Percentiles rank a stretch among this genome's conserved stretches.
These are phyloP conservation scores for Castor canadensis DNA, from an alignment of 2,113 vertebrate genomes.

Conservation along the genomic window DNA sequence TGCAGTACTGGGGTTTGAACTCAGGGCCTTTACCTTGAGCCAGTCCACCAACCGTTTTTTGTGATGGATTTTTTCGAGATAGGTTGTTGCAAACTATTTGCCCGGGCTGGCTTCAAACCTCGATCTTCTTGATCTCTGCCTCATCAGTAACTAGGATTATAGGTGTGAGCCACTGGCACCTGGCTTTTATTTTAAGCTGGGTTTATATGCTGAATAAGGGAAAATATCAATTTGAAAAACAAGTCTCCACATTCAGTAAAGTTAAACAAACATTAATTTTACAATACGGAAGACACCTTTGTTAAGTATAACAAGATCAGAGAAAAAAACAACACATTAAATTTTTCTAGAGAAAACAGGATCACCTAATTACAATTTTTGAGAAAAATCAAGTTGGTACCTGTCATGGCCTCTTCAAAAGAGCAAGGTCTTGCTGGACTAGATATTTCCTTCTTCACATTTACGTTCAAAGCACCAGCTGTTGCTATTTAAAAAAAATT, in stretches of 20 bases:
- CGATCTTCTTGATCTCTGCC: too few relatives aligned
- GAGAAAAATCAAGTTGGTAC: conserved; percentile 85
- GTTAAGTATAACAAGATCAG: not conserved
- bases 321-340: conserved; percentile 45
- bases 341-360: conserved; percentile 52
- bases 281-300: conserved; percentile 22
- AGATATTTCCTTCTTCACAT: conserved; percentile 95
- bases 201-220: conserved; percentile 13
- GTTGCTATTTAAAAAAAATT: conserved; percentile 72
- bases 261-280: conserved; percentile 56
- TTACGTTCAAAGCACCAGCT: conserved; percentile 89
- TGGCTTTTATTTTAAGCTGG: not conserved
- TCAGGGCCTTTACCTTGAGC: too few relatives aligned
- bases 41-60: too few relatives aligned
- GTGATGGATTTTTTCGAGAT: too few relatives aligned
- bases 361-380: conserved; percentile 66
- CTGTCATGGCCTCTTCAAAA: conserved; percentile 97
- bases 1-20: too few relatives aligned
- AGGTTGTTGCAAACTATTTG: too few relatives aligned
- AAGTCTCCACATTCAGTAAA: conserved; percentile 25
- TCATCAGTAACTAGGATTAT: too few relatives aligned
- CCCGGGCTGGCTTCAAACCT: too few relatives aligned
- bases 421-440: conserved; percentile 94
- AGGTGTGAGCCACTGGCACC: too few relatives aligned
- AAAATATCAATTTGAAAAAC: conserved; percentile 43